Evolutionary conservation across 2,113 vertebrate species (phyloP).

Genomic region (Tinamus guttatus): DNA sequence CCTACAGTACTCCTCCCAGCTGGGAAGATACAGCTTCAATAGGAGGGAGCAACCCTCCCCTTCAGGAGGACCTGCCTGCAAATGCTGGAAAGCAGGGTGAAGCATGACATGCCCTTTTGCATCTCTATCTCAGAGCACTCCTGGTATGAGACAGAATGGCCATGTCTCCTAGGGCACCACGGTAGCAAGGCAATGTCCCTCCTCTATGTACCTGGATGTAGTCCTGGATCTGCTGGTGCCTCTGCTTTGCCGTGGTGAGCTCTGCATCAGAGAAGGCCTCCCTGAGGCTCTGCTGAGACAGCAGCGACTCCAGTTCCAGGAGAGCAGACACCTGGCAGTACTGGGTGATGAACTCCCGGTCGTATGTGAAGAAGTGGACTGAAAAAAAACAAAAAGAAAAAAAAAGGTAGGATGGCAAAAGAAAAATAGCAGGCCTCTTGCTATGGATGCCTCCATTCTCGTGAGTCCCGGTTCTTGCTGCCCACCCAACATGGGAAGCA

Average conservation of each 20-base stretch:
- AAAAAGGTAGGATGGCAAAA: neutral
- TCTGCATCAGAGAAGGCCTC: slow-evolving; percentile 90
- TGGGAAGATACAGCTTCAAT: neutral
- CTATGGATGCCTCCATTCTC: neutral
- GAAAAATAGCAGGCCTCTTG: neutral
- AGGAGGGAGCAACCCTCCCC: neutral
- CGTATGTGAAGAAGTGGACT: slow-evolving; percentile 91
- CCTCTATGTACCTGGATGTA: slow-evolving; percentile 83
- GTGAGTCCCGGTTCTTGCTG: neutral
- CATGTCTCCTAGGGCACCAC: fast-evolving
- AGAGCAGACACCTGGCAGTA: slow-evolving; percentile 89
- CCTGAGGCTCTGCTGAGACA: slow-evolving; percentile 91
- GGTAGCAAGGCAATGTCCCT: fast-evolving
- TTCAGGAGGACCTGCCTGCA: neutral
- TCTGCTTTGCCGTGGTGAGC: slow-evolving; percentile 85
- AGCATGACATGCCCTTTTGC: fast-evolving
- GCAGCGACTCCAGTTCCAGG: slow-evolving; percentile 89
- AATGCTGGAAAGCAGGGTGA: neutral
- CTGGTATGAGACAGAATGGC: neutral
- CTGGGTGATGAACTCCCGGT: slow-evolving; percentile 87
- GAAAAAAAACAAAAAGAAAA: neutral
- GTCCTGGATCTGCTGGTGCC: slow-evolving; percentile 90
- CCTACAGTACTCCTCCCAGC: neutral
- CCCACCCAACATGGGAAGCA: neutral
- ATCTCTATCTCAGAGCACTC: neutral